Percentiles rank a stretch among this genome's conserved stretches.
Conservation (phyloP, 2,888 invertebrate genomes). For the Hybos culiciformis region DNA sequence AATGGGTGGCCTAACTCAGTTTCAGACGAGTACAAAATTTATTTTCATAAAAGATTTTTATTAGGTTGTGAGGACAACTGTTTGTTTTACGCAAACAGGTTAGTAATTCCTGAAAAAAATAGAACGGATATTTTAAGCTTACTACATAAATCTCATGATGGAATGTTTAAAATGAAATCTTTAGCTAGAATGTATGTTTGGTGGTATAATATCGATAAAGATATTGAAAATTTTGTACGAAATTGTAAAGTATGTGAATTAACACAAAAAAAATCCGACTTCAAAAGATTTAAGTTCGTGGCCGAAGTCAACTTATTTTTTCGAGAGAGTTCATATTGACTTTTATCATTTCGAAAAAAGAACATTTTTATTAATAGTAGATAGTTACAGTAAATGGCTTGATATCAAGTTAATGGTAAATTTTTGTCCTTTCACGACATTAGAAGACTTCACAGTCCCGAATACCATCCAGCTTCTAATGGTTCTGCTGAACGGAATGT, state of each 20-base stretch:
- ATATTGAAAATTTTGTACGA: neutral
- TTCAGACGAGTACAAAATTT: too few relatives aligned
- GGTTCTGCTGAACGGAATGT: slow-evolving; percentile 16
- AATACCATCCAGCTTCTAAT: slow-evolving; percentile 16
- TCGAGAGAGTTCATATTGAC: slow-evolving; percentile 12
- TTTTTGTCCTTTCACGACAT: too few relatives aligned
- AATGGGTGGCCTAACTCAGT: neutral
- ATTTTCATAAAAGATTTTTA: too few relatives aligned
- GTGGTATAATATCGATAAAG: neutral
- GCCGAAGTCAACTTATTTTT: neutral
- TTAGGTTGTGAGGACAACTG: slow-evolving; percentile 5
- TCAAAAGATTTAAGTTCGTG: neutral
- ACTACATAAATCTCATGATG: slow-evolving; percentile 4
- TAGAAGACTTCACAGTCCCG: slow-evolving; percentile 12
- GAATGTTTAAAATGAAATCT: slow-evolving; percentile 3
- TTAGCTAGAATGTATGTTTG: neutral
- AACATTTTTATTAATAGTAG: slow-evolving; percentile 2
- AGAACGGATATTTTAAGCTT: neutral
- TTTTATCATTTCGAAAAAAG: slow-evolving; percentile 4
- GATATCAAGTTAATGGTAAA: neutral
- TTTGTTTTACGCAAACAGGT: neutral
- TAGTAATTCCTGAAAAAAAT: slow-evolving; percentile 1
- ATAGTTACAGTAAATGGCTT: slow-evolving; percentile 7
- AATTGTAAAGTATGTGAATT: neutral
- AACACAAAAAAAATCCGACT: neutral